Evolutionary conservation across 2,797 vertebrate species (phyloP).

Genomic region (Mycteria americana): DNA sequence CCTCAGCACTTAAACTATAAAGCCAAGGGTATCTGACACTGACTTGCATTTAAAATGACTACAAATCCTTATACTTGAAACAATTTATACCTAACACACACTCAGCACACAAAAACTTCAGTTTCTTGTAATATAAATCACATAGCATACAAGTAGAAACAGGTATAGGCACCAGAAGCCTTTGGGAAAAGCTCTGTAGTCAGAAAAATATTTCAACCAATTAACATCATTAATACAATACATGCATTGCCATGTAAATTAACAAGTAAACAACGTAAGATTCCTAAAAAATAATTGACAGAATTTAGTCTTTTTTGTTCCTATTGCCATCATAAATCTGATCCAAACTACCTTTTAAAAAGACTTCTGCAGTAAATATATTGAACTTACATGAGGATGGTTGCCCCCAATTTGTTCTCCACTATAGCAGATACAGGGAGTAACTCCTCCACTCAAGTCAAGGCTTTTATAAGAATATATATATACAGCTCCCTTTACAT

Average conservation of each 20-base stretch:
- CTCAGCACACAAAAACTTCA: background rate
- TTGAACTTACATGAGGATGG: constrained; percentile 50
- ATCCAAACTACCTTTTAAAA: background rate
- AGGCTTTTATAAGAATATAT: background rate
- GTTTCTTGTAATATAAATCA: background rate
- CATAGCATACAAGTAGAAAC: background rate
- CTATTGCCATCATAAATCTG: background rate
- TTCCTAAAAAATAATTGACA: background rate
- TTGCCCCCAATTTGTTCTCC: constrained; percentile 27
- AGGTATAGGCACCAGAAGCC: background rate
- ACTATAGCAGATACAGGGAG: background rate
- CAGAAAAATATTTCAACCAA: background rate
- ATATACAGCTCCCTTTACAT: background rate
- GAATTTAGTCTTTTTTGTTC: background rate
- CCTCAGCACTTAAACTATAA: background rate
- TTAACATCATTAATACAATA: background rate
- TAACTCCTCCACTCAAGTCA: background rate
- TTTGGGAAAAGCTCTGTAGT: background rate
- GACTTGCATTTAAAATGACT: background rate
- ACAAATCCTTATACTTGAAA: background rate
- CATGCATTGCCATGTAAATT: background rate
- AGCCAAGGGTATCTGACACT: background rate
- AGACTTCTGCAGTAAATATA: constrained; percentile 13
- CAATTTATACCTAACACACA: background rate
- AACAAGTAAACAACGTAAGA: background rate